These are phyloP conservation scores for Pachliopta kotzebuea DNA, from an alignment of 2,888 invertebrate genomes.

Conservation along the genomic window DNA sequence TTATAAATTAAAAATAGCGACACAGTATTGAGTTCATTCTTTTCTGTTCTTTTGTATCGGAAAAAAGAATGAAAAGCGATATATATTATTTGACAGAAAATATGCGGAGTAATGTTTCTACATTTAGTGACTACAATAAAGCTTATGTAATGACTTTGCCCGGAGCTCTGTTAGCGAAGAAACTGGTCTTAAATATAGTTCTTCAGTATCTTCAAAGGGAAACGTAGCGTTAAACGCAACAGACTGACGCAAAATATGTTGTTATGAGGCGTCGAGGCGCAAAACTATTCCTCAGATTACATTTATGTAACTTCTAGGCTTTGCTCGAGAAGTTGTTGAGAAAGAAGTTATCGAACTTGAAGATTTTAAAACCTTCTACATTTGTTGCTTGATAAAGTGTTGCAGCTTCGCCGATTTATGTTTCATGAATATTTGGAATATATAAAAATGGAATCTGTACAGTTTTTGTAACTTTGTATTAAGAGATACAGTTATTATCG, in stretches of 20 bases:
- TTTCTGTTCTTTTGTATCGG: conserved; percentile 9
- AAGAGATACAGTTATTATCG: not conserved
- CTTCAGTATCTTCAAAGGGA: conserved; percentile 39
- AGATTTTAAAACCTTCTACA: conserved; percentile 56
- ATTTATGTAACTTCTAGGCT: conserved; percentile 57
- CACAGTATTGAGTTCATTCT: conserved; percentile 19
- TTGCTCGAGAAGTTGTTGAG: conserved; percentile 48
- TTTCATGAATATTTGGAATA: conserved; percentile 25
- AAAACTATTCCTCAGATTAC: conserved; percentile 56
- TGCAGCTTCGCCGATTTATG: conserved; percentile 18
- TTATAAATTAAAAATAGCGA: conserved; percentile 2
- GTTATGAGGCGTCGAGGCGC: conserved; percentile 49
- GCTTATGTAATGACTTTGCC: conserved; percentile 33
- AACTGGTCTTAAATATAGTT: conserved; percentile 43
- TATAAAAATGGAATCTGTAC: not conserved
- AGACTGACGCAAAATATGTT: conserved; percentile 51
- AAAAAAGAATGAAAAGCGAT: not conserved
- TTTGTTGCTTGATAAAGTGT: conserved; percentile 42
- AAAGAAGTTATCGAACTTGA: conserved; percentile 53
- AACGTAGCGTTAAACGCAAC: conserved; percentile 42
- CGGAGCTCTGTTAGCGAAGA: conserved; percentile 34
- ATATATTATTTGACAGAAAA: not conserved
- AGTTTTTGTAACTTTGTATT: not conserved
- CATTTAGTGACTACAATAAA: not conserved
- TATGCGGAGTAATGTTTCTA: not conserved